Evolutionary conservation across 1,140 invertebrate species (phyloP).

Genomic region (Neuroterus valhalla): DNA sequence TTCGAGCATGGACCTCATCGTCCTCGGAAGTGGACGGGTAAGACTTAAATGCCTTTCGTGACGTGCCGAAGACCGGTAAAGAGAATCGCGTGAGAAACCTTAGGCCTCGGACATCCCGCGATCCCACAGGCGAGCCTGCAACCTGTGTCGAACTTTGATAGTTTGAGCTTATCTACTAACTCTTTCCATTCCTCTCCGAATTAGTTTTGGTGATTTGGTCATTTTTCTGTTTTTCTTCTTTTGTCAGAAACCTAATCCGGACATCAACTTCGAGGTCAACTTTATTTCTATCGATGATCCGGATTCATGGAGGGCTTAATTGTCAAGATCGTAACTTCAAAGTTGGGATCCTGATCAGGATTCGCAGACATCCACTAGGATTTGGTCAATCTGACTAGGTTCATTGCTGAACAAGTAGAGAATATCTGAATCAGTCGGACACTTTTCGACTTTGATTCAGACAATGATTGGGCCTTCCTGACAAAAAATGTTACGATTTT

Average conservation of each 20-base stretch:
- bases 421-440: no score
- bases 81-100: constrained; percentile 57
- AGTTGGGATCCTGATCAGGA: no score
- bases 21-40: constrained; percentile 44
- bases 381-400: no score
- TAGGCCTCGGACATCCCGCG: constrained; percentile 42
- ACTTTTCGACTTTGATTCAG: no score
- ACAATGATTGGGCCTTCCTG: no score
- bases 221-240: constrained; percentile 47
- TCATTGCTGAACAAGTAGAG: no score
- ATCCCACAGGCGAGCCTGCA: constrained; percentile 41
- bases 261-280: neutral
- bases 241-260: neutral
- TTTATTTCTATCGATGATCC: constrained; percentile 1
- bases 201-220: constrained; percentile 53
- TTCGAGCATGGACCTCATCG: constrained; percentile 29
- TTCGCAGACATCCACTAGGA: no score
- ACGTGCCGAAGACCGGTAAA: constrained; percentile 48
- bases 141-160: constrained; percentile 33
- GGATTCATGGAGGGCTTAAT: neutral
- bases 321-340: no score
- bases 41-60: constrained; percentile 50
- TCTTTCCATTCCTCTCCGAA: constrained; percentile 38
- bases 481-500: no score
- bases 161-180: constrained; percentile 40